Evolutionary conservation across 2,797 vertebrate genomes (phyloP).

Genomic region (Phylloscopus collybita): DNA sequence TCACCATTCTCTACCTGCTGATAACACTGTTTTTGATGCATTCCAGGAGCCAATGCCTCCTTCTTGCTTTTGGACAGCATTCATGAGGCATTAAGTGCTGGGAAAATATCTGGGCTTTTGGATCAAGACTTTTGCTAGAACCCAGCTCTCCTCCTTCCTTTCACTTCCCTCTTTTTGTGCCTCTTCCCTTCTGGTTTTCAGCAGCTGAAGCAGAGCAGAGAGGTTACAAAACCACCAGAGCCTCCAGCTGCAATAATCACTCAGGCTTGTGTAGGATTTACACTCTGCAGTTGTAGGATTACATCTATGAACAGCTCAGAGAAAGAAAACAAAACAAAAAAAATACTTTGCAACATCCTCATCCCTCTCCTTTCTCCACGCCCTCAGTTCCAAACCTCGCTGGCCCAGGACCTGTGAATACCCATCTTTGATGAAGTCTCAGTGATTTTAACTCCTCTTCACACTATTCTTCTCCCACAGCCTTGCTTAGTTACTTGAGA

Average conservation of each 20-base stretch:
- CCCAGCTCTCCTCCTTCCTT: not conserved
- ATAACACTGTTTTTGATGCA: not conserved
- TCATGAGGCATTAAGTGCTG: not conserved
- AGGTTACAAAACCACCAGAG: not conserved
- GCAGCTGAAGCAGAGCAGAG: not conserved
- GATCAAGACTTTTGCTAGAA: not conserved
- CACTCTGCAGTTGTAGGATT: slow-evolving; percentile 1
- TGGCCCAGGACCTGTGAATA: not conserved
- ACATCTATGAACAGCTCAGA: slow-evolving; percentile 19
- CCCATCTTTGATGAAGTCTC: not conserved
- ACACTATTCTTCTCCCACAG: not conserved
- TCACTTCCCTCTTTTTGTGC: not conserved
- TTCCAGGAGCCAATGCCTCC: not conserved
- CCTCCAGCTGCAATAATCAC: slow-evolving; percentile 1
- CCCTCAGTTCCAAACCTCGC: not conserved
- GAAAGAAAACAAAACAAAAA: slow-evolving; percentile 4
- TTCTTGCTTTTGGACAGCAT: not conserved
- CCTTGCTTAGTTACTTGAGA: not conserved
- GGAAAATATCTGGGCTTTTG: not conserved
- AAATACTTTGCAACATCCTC: not conserved
- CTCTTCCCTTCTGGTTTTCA: not conserved
- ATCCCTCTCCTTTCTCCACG: not conserved
- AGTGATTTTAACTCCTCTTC: not conserved
- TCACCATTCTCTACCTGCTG: not conserved
- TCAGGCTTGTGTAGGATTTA: not conserved